Conservation (phyloP, 2,113 vertebrate species). For the Andinoacara biseriatus region DNA sequence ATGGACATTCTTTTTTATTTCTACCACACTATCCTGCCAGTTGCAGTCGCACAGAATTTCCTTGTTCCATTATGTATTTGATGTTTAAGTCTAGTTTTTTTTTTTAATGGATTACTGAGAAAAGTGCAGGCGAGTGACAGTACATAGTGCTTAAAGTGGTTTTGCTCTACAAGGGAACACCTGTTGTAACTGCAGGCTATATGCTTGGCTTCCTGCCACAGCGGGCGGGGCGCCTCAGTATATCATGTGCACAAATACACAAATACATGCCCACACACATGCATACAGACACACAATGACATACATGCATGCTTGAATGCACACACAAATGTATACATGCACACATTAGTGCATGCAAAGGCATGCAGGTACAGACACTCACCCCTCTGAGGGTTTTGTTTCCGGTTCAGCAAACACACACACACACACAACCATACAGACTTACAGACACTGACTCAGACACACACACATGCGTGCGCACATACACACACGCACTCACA, state of each 20-base stretch:
- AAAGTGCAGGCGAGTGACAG: not conserved
- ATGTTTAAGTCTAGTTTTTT: not conserved
- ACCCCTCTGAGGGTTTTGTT: not conserved
- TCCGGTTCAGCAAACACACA: not conserved
- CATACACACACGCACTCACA: not conserved
- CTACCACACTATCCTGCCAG: not conserved
- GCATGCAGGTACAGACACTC: not conserved
- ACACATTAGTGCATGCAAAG: not conserved
- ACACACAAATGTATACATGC: constrained; percentile 12
- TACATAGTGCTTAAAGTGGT: not conserved
- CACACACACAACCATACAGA: not conserved
- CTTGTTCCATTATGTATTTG: not conserved
- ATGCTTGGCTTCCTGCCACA: constrained; percentile 74
- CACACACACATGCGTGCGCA: not conserved
- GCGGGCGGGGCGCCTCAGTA: constrained; percentile 35
- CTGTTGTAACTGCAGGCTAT: constrained; percentile 70
- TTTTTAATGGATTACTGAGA: constrained; percentile 2
- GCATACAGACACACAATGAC: not conserved
- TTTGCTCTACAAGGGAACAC: constrained; percentile 66
- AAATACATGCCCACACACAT: not conserved
- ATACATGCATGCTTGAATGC: not conserved
- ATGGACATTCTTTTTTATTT: not conserved
- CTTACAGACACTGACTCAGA: too few species aligned
- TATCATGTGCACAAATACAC: constrained; percentile 21
- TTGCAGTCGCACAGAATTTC: not conserved